These are phyloP conservation scores for Chalcis sispes DNA, from an alignment of 2,888 invertebrate species.

Conservation along the genomic window DNA sequence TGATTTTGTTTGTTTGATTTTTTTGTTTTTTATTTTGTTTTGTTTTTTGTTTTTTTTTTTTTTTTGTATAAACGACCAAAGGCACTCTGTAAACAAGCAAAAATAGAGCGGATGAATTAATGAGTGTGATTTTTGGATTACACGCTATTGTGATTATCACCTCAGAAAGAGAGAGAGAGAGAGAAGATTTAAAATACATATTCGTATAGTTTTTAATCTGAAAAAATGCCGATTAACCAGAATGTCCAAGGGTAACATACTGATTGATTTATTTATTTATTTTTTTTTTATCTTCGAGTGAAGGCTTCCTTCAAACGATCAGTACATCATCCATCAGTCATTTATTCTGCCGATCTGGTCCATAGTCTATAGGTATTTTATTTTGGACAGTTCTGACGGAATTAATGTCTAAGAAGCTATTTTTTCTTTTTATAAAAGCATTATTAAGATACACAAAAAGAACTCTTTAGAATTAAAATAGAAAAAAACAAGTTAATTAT, in stretches of 20 bases:
- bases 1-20: constrained; percentile 26
- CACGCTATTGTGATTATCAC: constrained; percentile 22
- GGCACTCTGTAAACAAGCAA: constrained; percentile 69
- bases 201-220: constrained; percentile 11
- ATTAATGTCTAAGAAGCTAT: constrained; percentile 10
- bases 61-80: constrained; percentile 42
- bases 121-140: constrained; percentile 54
- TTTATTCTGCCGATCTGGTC: constrained; percentile 36
- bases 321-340: constrained; percentile 23
- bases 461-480: neutral
- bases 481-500: neutral
- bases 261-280: no score
- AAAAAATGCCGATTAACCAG: constrained; percentile 21
- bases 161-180: no score
- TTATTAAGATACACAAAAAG: neutral
- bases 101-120: constrained; percentile 68
- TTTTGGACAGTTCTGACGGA: constrained; percentile 14
- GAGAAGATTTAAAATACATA: constrained; percentile 3
- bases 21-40: constrained; percentile 17
- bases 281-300: constrained; percentile 23
- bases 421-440: neutral
- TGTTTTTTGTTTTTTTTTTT: constrained; percentile 14
- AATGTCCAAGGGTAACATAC: constrained; percentile 11
- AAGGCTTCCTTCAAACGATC: constrained; percentile 34
- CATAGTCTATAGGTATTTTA: constrained; percentile 1